Evolutionary conservation across 2,113 vertebrate species (phyloP), one percentile per base, ranked within the genome.

Genomic region (Myiozetetes cayanensis): DNA sequence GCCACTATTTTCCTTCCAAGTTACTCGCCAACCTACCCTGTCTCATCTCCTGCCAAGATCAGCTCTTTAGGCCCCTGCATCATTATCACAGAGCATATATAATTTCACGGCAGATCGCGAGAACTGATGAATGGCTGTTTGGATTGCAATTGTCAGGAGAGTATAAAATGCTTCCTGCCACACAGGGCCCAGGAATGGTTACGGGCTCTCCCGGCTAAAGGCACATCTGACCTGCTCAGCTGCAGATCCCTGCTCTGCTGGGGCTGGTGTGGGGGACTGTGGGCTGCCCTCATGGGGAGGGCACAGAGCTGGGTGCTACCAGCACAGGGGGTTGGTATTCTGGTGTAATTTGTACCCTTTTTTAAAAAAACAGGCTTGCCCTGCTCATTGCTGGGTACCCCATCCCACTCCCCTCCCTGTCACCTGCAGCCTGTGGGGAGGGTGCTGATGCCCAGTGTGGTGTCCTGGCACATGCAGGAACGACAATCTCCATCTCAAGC

Each of bases 41-140:
- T 95, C 92, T 96, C 67, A 97, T 92, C 80, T 49, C 21, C 63
- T 89, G 95, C 97, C 96, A 96, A 95, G 80, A 94, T 56, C 96
- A 85, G 74, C 94, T 95, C 91, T 89, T 94, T 63, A 95, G 80
- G 72, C 76, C 71, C 62, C 94, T 27, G 67, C 87, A 78, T 61
- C 95, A 24, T 80, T 94, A 95, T 97, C 89, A 83, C 89, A 63
- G 63, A 87, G 94, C 91, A 41, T 41, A 74, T 62, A 61, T 62
- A 90, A 96, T 78, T 92, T 89, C 87, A 72, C 1, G 59, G 96
- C 94, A 68, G 85, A 87, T 83, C 86, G 63, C 75, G 67, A 30
- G 78, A 59, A 6, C 80, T 87, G 92, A 93, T 58, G 87, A 52
- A 93, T 65, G 85, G 31, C 67, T 75, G 2, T 65, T 80, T 76